A percentile compares a stretch with the other conserved stretches of the same genome.
These are phyloP conservation scores for Beris morrisii DNA, from an alignment of 2,888 invertebrate species.

Conservation along the genomic window DNA sequence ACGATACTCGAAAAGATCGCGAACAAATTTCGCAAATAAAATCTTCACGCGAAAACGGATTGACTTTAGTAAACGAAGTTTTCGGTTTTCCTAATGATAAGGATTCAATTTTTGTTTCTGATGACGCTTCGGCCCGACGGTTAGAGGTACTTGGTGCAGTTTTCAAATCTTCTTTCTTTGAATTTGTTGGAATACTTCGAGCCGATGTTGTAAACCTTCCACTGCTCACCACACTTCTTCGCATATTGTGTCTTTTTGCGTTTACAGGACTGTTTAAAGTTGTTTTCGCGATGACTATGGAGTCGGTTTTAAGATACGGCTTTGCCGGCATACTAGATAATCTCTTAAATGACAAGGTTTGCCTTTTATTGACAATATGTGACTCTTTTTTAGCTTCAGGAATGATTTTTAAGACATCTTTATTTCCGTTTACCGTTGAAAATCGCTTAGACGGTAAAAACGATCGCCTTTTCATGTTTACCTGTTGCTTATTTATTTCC, in stretches of 20 bases:
- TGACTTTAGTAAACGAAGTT: not conserved
- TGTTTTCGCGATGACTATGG: not conserved
- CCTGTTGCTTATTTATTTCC: not conserved
- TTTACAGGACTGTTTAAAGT: conserved; percentile 24
- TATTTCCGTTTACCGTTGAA: conserved; percentile 1
- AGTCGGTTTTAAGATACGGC: not conserved
- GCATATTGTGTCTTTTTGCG: not conserved
- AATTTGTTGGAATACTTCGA: no score
- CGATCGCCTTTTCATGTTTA: not conserved
- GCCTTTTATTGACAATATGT: not conserved
- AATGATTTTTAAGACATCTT: conserved; percentile 1
- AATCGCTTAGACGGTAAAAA: conserved; percentile 1
- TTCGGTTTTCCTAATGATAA: no score
- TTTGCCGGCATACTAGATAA: not conserved
- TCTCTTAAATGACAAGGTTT: not conserved
- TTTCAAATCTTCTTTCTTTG: no score
- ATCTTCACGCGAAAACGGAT: conserved; percentile 3
- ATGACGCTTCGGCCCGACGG: no score
- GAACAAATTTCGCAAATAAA: conserved; percentile 23
- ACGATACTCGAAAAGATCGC: conserved; percentile 18
- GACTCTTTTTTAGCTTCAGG: not conserved
- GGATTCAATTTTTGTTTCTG: no score
- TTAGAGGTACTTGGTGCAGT: no score
- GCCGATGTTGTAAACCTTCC: no score
- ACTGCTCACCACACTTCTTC: not conserved